These are phyloP conservation scores for Agelastica alni DNA, from an alignment of 2,888 invertebrate species.

Conservation along the genomic window DNA sequence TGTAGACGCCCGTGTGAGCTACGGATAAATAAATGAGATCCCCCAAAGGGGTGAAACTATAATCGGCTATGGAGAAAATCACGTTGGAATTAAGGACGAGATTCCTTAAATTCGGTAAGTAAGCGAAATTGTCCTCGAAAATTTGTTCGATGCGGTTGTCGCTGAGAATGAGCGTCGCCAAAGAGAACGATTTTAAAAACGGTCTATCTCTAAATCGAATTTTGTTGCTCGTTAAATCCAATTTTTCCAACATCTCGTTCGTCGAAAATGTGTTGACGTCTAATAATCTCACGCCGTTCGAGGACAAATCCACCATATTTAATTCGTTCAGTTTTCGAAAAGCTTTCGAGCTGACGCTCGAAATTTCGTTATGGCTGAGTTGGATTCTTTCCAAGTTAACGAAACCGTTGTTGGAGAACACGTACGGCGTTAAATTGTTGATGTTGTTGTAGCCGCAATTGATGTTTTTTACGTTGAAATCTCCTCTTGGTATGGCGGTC, in stretches of 20 bases:
- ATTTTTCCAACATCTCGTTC: conserved; percentile 47
- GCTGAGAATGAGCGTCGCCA: conserved; percentile 49
- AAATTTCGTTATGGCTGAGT: conserved; percentile 49
- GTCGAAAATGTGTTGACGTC: conserved; percentile 48
- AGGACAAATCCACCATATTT: conserved; percentile 48
- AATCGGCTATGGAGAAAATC: conserved; percentile 44
- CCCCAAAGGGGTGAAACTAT: conserved; percentile 48
- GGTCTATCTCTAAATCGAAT: conserved; percentile 46
- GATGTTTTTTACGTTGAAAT: conserved; percentile 35
- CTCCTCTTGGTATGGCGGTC: conserved; percentile 44
- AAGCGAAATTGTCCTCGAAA: conserved; percentile 50
- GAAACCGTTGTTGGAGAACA: conserved; percentile 49
- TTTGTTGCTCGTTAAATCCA: conserved; percentile 49
- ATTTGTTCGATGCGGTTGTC: conserved; percentile 51
- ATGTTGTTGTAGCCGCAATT: conserved; percentile 51
- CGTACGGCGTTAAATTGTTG: conserved; percentile 40
- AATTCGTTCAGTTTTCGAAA: conserved; percentile 49
- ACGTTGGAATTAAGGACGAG: conserved; percentile 50
- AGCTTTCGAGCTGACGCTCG: conserved; percentile 44
- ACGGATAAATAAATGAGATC: conserved; percentile 51
- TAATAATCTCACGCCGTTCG: conserved; percentile 47
- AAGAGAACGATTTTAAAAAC: conserved; percentile 47
- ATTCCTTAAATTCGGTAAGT: conserved; percentile 48
- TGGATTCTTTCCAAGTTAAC: conserved; percentile 44
- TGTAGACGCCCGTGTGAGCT: conserved; percentile 51